Evolutionary conservation across 1,140 invertebrate genomes (phyloP), one percentile per base, ranked within the genome.

Genomic region (Aphis craccivora): DNA sequence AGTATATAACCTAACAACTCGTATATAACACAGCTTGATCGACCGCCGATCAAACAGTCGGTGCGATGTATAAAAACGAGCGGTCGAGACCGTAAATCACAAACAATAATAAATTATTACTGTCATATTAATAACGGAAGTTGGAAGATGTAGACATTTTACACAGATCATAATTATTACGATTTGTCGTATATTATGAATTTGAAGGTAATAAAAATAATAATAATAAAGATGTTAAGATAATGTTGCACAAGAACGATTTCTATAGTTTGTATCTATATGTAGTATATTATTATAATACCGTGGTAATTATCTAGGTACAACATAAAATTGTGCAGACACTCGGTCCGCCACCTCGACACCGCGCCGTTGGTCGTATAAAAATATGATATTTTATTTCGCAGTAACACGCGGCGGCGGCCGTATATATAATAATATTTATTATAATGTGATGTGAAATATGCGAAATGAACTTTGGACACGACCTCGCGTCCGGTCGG

Each of bases 381-480:
- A n/a, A n/a, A n/a, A n/a, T n/a, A n/a, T 60, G 2, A 25, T 60
- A 11, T 14, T 67, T 35, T 76, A 76, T 76, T 76, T n/a, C 14
- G 14, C 4, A 76, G 14, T n/a, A 76, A 76, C 60, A 76, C 60
- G 30, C 30, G 30, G 30, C 14, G 4, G 23, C 60, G 1, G 23
- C 60, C 60, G 11, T 67, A 86, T 45, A 45, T 43, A 86, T 86
- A 86, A 86, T 86, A 86, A 45, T 45, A 86, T 30, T 45, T 45
- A n/a, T n/a, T 30, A 45, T n/a, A 8, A 45, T 25, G 9, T 4
- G 14, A 30, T 45, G 25, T 5, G 30, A 86, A 86, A 86, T 43
- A 25, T 45, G 84, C 84, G 84, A 45, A 86, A 86, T 45, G 84
- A 86, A 43, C 84, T 43, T 86, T 45, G 37, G 43, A 86, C 84